Base-by-base conservation (phyloP, 2,113 vertebrate genomes). In the Apteryx owenii region DNA sequence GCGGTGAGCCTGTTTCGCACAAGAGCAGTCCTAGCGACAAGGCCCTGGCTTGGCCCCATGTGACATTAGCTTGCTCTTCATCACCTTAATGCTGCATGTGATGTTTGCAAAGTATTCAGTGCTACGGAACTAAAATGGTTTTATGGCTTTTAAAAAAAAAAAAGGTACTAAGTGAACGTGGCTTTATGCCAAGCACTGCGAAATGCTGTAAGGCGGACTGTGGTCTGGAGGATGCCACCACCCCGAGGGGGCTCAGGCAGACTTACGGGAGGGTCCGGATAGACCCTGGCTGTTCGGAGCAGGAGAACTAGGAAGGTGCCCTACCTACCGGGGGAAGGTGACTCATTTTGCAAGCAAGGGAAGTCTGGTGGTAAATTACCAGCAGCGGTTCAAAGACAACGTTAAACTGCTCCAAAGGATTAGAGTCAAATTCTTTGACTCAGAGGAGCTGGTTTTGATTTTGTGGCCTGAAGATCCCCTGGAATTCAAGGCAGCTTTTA, bases 151-250 rank as follows among this genome's bases (percentile, higher is more conserved):
- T 31, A n/a, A 71, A 87, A 82, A 40, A 9, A 38, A 38, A 38
- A 38, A 38, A 4, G 20, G 29, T 44, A 60, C 12, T 38, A 2
- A 1, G 15, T 10, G 40, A 69, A 48, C 33, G 12, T 29, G 69
- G 28, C 44, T 70, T 82, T 11, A 7, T 6, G 10, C 42, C 38
- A 5, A 10, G 36, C 3, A 1, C 25, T 48, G 72, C 48, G 29
- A 83, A 20, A 12, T 0, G 2, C 31, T 0, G 22, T 7, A 15
- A 69, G 21, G 4, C 26, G 7, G 14, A 15, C 42, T 36, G 29
- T 0, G 4, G 4, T n/a, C 38, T 2, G 13, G 50, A 58, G 46
- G 75, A 22, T 56, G n/a, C 9, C 44, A 56, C 48, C 58, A 51
- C 46, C 28, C 28, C 1, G 0, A 9, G 2, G 16, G 22, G 5